Evolutionary conservation across 2,797 vertebrate genomes (phyloP), one percentile per base, ranked within the genome.

Genomic region (Rhinophrynus dorsalis): DNA sequence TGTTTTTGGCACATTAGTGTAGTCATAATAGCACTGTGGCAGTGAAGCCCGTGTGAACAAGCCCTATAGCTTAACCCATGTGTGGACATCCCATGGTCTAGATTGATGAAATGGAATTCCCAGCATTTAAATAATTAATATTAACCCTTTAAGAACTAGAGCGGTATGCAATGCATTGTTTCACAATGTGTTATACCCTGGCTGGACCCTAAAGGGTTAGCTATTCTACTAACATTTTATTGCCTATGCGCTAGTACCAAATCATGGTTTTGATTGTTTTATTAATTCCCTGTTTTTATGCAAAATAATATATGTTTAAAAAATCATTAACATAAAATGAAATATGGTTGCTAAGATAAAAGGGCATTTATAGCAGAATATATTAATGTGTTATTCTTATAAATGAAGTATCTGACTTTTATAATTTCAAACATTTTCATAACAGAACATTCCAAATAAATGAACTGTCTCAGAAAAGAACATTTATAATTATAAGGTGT

Each of bases 401-500:
- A 60, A 54, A 30, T 20, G 45, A 61, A 45, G 57, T 37, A 27
- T 44, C 10, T 44, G 20, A 11, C 4, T 45, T 69, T 61, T 61
- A 50, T 20, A 32, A 45, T 48, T n/a, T 61, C 12, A 54, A 61
- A 44, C 33, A n/a, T n/a, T n/a, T 42, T 52, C 51, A 52, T 68
- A 54, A 33, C 32, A 23, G 56, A 61, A 69, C 67, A 69, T 69
- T 69, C 67, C 67, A 69, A 61, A 61, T 27, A 61, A 54, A 33
- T 69, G 47, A 69, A 54, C 50, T 23, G 56, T 60, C 56, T 52
- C 27, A 27, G 27, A 69, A 13, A 26, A 69, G 18, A 54, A 21
- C 48, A 68, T 32, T 52, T 42, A 68, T 59, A 58, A 61, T 69
- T 54, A 51, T 17, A 54, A 42, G 67, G 57, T 61, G 67, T 69